Conservation (phyloP, 2,888 invertebrate species). For the Neoaliturus tenellus region DNA sequence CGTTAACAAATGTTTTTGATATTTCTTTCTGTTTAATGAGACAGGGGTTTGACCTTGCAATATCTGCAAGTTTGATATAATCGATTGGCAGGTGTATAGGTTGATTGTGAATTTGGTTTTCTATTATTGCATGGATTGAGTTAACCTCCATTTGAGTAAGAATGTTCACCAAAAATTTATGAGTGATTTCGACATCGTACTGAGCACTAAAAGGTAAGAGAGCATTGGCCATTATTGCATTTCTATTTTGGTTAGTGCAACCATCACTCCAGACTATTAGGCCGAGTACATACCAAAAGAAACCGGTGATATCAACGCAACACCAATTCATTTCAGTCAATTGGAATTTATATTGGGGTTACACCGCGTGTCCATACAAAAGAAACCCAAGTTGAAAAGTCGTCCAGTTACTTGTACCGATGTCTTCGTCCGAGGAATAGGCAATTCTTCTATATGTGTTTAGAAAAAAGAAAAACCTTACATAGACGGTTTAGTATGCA, state of each 20-base stretch:
- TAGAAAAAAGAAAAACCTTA: too few relatives aligned
- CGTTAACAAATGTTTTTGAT: conserved; percentile 16
- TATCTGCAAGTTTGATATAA: conserved; percentile 57
- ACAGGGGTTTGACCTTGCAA: conserved; percentile 43
- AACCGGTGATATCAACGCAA: conserved; percentile 16
- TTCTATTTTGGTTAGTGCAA: conserved; percentile 67
- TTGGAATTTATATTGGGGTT: too few relatives aligned
- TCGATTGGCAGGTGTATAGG: conserved; percentile 64
- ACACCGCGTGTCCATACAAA: too few relatives aligned
- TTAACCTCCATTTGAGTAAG: conserved; percentile 70
- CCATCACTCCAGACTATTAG: conserved; percentile 67
- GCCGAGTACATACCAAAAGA: conserved; percentile 15
- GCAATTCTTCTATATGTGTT: too few relatives aligned
- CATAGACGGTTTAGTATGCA: not conserved
- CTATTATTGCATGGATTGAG: conserved; percentile 70
- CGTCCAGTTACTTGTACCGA: not conserved
- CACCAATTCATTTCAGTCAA: not conserved
- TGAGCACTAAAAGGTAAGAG: conserved; percentile 64
- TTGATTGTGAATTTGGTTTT: conserved; percentile 68
- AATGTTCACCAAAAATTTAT: conserved; percentile 68
- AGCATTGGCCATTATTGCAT: conserved; percentile 66
- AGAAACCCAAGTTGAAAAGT: not conserved
- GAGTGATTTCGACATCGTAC: conserved; percentile 63
- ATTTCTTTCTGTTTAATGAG: conserved; percentile 64
- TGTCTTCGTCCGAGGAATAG: conserved; percentile 6